phyloP scores from a whole-genome alignment of 2,797 vertebrate genomes.

The Dipus sagitta region DNA sequence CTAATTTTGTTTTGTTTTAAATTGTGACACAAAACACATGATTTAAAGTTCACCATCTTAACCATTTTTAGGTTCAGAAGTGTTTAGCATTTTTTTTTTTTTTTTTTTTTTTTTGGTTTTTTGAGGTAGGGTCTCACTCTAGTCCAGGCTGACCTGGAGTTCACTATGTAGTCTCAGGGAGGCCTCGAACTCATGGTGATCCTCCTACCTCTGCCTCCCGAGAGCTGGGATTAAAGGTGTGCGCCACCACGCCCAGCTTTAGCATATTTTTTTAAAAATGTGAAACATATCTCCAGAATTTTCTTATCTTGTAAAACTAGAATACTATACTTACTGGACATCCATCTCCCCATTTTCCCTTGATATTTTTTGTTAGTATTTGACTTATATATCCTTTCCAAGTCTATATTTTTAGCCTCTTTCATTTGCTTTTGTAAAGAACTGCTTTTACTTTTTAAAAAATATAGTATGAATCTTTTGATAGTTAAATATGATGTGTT shows the following conservation, averaged over 20 bases:
- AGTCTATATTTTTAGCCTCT: background rate
- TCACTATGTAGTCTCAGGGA: too few species aligned
- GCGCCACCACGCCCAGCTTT: too few species aligned
- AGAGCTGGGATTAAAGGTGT: too few species aligned
- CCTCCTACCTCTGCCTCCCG: too few species aligned
- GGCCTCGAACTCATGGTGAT: too few species aligned
- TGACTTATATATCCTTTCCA: background rate
- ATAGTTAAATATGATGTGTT: background rate
- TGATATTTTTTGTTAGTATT: background rate
- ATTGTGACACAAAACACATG: background rate
- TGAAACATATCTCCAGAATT: background rate
- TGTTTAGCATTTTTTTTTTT: background rate
- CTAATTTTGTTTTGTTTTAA: slow-evolving; percentile 54
- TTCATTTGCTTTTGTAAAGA: background rate
- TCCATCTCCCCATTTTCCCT: background rate
- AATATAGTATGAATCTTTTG: background rate
- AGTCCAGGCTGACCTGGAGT: too few species aligned
- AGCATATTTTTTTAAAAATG: too few species aligned
- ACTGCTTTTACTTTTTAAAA: background rate
- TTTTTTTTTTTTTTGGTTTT: too few species aligned
- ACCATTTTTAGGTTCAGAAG: too few species aligned
- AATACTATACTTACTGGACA: background rate
- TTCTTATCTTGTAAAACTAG: background rate
- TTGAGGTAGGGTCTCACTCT: too few species aligned
- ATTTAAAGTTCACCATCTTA: background rate